A percentile compares a stretch with the other conserved stretches of the same genome.
Conservation (phyloP, 2,797 vertebrate species). For the Centropyge bicolor region DNA sequence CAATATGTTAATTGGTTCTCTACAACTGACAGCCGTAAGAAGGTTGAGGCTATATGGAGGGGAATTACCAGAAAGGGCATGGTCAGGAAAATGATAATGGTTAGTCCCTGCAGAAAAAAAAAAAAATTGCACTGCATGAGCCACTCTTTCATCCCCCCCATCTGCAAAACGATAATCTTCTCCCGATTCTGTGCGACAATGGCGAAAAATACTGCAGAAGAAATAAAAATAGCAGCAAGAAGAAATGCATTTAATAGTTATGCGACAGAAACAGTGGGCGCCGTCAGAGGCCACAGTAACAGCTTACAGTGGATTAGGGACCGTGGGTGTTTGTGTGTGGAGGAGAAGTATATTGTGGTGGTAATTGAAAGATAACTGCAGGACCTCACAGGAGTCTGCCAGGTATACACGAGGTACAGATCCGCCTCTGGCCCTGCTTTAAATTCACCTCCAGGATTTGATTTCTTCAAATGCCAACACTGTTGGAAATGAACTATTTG, state of each 20-base stretch:
- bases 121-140: conserved; percentile 42
- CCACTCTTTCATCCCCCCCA: conserved; percentile 57
- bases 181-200: conserved; percentile 60
- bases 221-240: conserved; percentile 10
- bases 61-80: conserved; percentile 78
- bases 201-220: conserved; percentile 46
- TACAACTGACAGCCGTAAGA: conserved; percentile 79
- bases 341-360: conserved; percentile 52
- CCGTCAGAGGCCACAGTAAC: conserved; percentile 19
- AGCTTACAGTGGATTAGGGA: conserved; percentile 44
- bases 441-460: conserved; percentile 79
- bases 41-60: conserved; percentile 75
- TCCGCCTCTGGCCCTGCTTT: conserved; percentile 70
- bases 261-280: conserved; percentile 30
- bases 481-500: conserved; percentile 82
- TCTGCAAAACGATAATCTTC: conserved; percentile 67
- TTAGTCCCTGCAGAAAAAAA: conserved; percentile 60
- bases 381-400: conserved; percentile 54
- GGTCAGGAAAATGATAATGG: conserved; percentile 77
- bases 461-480: conserved; percentile 83
- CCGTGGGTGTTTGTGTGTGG: conserved; percentile 50
- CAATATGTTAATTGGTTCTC: conserved; percentile 87
- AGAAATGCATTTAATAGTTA: conserved; percentile 25
- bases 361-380: conserved; percentile 78
- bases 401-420: conserved; percentile 52